Evolutionary conservation across 2,888 invertebrate genomes (phyloP), one percentile per base, ranked within the genome.

Genomic region (Melanostoma scalare): DNA sequence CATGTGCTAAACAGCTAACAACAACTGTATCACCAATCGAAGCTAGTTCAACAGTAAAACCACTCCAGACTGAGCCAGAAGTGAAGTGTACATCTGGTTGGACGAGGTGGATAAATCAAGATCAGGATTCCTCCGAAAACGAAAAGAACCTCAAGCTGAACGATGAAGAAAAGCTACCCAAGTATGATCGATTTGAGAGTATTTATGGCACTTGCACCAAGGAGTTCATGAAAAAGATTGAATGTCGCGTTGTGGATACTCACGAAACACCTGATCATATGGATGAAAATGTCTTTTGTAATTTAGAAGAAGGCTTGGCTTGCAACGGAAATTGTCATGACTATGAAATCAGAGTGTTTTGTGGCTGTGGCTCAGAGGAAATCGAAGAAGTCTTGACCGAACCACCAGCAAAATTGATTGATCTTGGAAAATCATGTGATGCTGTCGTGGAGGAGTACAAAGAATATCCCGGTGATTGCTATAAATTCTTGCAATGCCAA

Each of bases 301-400:
- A 94, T 86, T 89, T 96, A 74, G 94, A 95, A 86, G 92, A 92
- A 9, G 97, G 97, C 0, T 92, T 97, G 0, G 90, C 94, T 4
- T 97, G 97, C 88, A 91, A 90, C 52, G 93, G 93, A 69, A 88
- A 89, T 8, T 97, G 97, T 87, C 93, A 94, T 1, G 97, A 97
- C 92, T 97, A 97, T 88, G 97, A 97, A 91, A 94, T 97, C 60
- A 93, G 95, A 38, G 95, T 96, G 1, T 92, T 93, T 48, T 97
- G 97, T 88, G 90, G 92, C 69, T 96, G 95, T 88, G 68, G 72
- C 5, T 48, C 61, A 1, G 85, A 85, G 9, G 84, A 79, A 20
- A 36, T 38, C 4, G 85, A 82, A 1, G 68, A 61, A 9, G 38
- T 78, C 0, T 80, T 86, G 0, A 85, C 87, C 1, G 75, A 84